A percentile compares a stretch with the other conserved stretches of the same genome.
Evolutionary conservation across 1,140 invertebrate species (phyloP).

Genomic region (Drosophila busckii): DNA sequence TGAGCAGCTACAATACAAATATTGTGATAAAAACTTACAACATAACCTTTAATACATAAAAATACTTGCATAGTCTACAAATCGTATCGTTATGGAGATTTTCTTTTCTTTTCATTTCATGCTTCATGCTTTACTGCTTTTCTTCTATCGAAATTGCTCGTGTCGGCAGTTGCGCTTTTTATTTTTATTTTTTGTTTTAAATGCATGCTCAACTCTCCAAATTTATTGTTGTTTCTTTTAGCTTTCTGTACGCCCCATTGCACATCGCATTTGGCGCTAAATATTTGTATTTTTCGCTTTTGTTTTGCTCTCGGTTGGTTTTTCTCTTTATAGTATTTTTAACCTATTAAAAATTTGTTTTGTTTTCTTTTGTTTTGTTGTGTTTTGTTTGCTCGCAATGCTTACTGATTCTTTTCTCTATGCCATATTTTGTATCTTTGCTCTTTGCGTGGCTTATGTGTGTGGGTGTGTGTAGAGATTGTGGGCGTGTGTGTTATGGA

Average conservation of each 20-base stretch:
- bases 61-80: conserved; percentile 79
- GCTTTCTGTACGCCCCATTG: conserved; percentile 25
- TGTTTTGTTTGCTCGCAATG: conserved; percentile 4
- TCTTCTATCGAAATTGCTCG: conserved; percentile 1
- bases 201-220: no score
- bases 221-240: conserved; percentile 3
- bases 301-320: conserved; percentile 33
- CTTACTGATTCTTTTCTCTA: conserved; percentile 26
- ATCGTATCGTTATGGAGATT: conserved; percentile 74
- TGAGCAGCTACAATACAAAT: conserved; percentile 79
- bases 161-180: conserved; percentile 4
- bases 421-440: conserved; percentile 35
- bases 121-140: conserved; percentile 8
- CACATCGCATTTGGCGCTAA: conserved; percentile 24
- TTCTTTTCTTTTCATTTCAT: conserved; percentile 25
- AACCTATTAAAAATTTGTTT: conserved; percentile 42
- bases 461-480: conserved; percentile 26
- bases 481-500: conserved; percentile 20
- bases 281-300: conserved; percentile 13
- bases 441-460: conserved; percentile 25
- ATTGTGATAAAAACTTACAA: conserved; percentile 79
- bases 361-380: not conserved
- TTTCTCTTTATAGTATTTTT: conserved; percentile 19
- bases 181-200: conserved; percentile 19
- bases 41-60: conserved; percentile 79